A percentile compares a stretch with the other conserved stretches of the same genome.
Conservation (phyloP, 1,140 invertebrate genomes). For the Drosophila biarmipes region DNA sequence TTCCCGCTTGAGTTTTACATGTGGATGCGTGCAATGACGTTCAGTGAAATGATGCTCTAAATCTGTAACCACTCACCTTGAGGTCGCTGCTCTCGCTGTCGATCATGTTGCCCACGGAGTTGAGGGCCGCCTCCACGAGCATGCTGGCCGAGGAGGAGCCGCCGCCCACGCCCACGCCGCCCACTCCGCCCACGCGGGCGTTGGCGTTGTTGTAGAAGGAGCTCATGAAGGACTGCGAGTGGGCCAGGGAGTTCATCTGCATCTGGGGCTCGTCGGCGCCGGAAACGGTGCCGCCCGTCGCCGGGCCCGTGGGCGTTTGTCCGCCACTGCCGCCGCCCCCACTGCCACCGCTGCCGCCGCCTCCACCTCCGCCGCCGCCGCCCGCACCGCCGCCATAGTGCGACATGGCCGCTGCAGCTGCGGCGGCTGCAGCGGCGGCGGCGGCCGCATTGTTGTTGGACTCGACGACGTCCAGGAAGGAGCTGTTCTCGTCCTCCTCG, state of each 20-base stretch:
- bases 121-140: slow-evolving; percentile 83
- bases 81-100: slow-evolving; percentile 81
- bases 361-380: slow-evolving; percentile 9
- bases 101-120: slow-evolving; percentile 84
- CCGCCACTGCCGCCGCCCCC: slow-evolving; percentile 16
- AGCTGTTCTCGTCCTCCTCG: slow-evolving; percentile 83
- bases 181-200: slow-evolving; percentile 69
- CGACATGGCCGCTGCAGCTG: slow-evolving; percentile 67
- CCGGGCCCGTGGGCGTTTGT: slow-evolving; percentile 33
- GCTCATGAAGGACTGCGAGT: slow-evolving; percentile 83
- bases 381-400: slow-evolving; percentile 54
- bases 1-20: too few relatives aligned
- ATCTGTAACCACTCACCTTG: slow-evolving; percentile 53
- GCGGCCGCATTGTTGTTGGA: slow-evolving; percentile 76
- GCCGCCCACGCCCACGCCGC: slow-evolving; percentile 50
- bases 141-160: slow-evolving; percentile 83
- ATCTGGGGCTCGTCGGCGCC: slow-evolving; percentile 63
- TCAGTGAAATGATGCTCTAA: too few relatives aligned
- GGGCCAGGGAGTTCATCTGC: slow-evolving; percentile 82
- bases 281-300: slow-evolving; percentile 20
- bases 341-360: neutral
- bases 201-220: slow-evolving; percentile 84
- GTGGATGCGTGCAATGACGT: too few relatives aligned
- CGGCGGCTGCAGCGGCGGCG: slow-evolving; percentile 58
- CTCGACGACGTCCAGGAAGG: slow-evolving; percentile 82